Evolutionary conservation across 1,140 invertebrate species (phyloP), one percentile per base, ranked within the genome.

Genomic region (Cydia splendana): DNA sequence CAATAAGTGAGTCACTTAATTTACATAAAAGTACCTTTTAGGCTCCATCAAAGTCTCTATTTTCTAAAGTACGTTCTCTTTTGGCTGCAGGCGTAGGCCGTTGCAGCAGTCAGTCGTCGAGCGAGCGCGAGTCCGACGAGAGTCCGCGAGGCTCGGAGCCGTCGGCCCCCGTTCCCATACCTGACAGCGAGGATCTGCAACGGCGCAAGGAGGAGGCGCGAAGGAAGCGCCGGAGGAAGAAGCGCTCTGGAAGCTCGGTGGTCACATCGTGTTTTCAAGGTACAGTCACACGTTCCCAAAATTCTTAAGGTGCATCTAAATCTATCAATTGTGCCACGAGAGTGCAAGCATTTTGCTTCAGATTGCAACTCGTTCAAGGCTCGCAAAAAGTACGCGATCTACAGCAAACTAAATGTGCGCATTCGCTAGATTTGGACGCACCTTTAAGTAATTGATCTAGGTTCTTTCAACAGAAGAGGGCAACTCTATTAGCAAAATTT

Each of bases 261-360:
- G 96, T 97, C 80, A 97, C 97, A 77, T 97, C 96, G 84, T 97
- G 97, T 91, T 98, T 98, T 93, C 96, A 97, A 96, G 97, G 97
- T 97, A 86, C 78, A n/a, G 2, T 45, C 74, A 15, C 30, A 15
- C 42, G 53, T 18, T 48, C 13, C 12, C 10, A 48, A 48, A 4
- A 13, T 48, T 48, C 0, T 48, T 4, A 4, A 48, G 10, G 12
- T 12, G 45, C 12, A 0, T 45, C 45, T 38, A 7, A n/a, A n/a
- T n/a, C n/a, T n/a, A n/a, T n/a, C n/a, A n/a, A n/a, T n/a, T n/a
- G 12, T 48, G 45, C 45, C 45, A 48, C 3, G 13, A 15, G 13
- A 2, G 45, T 13, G 38, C 9, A 42, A 0, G 7, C 0, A 42
- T 42, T 42, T 2, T 42, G 15, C 48, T 15, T 51, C 45, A 48